Evolutionary conservation across 2,888 invertebrate genomes (phyloP), one percentile per base, ranked within the genome.

Genomic region (Polylopha cassiicola): DNA sequence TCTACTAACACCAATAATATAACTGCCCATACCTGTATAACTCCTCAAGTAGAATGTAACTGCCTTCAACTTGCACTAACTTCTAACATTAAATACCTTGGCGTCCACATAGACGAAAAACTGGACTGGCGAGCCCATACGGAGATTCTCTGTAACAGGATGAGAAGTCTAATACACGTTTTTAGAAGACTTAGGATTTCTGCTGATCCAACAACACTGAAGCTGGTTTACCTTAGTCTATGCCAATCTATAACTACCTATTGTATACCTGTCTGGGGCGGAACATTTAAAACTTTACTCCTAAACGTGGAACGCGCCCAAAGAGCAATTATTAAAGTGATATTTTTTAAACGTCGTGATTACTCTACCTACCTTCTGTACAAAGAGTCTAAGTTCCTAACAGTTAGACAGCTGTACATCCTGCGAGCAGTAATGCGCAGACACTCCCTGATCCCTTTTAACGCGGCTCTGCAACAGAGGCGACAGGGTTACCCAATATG

Each of bases 11-110:
- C 14, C 17, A 31, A 31, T 7, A 10, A 24, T 4, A 30, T 45
- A 20, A 42, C 30, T 27, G 38, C 36, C 6, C 45, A 45, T 27
- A 20, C 15, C 2, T 28, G 24, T n/a, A 3, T 14, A 13, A n/a
- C n/a, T 7, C 8, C 10, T 3, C 3, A 2, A 3, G 2, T 3
- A 13, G 9, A 9, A 17, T n/a, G 1, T 14, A 10, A 7, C 3
- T 14, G 3, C 4, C 13, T 3, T 43, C 37, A 20, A 3, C n/a
- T 10, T 43, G 43, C 15, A 2, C 29, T 2, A n/a, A 5, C 3
- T 10, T 43, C 5, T 7, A 16, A 7, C 24, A 30, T 18, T 10
- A 44, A 39, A 33, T 44, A 44, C 17, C 8, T 42, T 8, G 36
- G 42, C 3, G 16, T 42, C 8, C 4, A 26, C 4, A 4, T 36